These are phyloP conservation scores for Caenorhabditis japonica DNA, from an alignment of 2,888 invertebrate genomes.

Conservation along the genomic window DNA sequence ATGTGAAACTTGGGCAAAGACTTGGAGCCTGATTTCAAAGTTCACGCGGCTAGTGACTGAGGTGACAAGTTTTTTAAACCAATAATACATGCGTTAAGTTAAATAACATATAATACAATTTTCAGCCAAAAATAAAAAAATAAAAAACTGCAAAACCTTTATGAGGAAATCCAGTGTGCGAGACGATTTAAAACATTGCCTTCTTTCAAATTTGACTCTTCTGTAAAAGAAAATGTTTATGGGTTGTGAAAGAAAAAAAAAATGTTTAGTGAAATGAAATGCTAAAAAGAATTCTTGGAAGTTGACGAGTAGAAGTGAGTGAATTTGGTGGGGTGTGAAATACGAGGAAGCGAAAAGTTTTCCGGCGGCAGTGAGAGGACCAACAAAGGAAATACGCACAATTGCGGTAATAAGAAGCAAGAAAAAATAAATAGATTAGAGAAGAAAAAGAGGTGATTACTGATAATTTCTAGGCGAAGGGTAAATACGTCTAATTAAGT, in stretches of 20 bases:
- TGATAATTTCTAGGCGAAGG: not conserved
- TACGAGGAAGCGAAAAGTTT: constrained; percentile 26
- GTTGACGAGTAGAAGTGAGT: constrained; percentile 1
- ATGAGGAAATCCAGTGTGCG: constrained; percentile 51
- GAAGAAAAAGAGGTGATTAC: not conserved
- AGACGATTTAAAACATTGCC: constrained; percentile 26
- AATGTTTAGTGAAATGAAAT: too few relatives aligned
- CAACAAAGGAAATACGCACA: constrained; percentile 32
- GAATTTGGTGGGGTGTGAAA: constrained; percentile 49
- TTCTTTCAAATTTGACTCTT: not conserved
- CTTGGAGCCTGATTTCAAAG: too few relatives aligned
- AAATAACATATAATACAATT: too few relatives aligned
- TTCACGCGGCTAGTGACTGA: too few relatives aligned
- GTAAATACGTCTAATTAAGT: too few relatives aligned
- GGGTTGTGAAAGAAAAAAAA: constrained; percentile 2
- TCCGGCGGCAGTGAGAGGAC: constrained; percentile 15
- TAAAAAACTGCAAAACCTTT: constrained; percentile 19
- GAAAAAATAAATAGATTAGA: not conserved
- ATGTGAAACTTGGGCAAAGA: too few relatives aligned
- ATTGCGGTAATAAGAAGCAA: constrained; percentile 17
- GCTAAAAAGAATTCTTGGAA: not conserved
- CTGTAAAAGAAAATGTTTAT: constrained; percentile 11
- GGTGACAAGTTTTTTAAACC: too few relatives aligned
- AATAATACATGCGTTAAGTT: not conserved
- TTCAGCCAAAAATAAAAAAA: too few relatives aligned